Conservation (phyloP, 1,140 invertebrate species). For the Chionoecetes opilio region DNA sequence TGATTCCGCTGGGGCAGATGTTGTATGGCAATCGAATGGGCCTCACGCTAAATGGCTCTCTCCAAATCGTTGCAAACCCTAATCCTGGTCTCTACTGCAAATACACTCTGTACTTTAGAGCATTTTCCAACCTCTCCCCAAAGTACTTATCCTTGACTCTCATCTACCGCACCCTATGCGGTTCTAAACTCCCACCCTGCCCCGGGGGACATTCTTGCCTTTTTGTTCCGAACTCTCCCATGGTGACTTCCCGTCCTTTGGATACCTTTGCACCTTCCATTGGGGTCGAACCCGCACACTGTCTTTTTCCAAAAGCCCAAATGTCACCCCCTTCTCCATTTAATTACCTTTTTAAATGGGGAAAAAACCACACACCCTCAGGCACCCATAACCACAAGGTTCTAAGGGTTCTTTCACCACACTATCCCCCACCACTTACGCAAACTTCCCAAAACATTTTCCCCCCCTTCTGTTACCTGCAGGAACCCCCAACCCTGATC, state of each 20-base stretch:
- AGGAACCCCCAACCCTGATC: no score
- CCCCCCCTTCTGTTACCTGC: no score
- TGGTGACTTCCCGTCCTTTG: not conserved
- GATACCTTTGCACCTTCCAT: constrained; percentile 24
- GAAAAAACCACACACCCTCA: constrained; percentile 4
- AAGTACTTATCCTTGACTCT: not conserved
- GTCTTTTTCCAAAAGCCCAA: not conserved
- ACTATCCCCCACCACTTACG: not conserved
- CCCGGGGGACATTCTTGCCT: not conserved
- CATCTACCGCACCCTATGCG: not conserved
- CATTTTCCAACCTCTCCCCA: not conserved
- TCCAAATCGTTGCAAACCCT: no score
- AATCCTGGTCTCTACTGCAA: not conserved
- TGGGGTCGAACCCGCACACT: not conserved
- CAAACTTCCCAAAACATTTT: no score
- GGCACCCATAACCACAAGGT: not conserved
- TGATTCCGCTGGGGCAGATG: no score
- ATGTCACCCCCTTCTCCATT: not conserved
- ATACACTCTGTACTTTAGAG: not conserved
- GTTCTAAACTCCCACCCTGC: not conserved
- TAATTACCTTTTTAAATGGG: not conserved
- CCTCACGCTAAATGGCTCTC: no score
- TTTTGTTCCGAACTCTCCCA: not conserved
- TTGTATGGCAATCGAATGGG: no score
- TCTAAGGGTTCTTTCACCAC: not conserved